Conservation (phyloP, 2,113 vertebrate genomes). For the Otus sunia region DNA sequence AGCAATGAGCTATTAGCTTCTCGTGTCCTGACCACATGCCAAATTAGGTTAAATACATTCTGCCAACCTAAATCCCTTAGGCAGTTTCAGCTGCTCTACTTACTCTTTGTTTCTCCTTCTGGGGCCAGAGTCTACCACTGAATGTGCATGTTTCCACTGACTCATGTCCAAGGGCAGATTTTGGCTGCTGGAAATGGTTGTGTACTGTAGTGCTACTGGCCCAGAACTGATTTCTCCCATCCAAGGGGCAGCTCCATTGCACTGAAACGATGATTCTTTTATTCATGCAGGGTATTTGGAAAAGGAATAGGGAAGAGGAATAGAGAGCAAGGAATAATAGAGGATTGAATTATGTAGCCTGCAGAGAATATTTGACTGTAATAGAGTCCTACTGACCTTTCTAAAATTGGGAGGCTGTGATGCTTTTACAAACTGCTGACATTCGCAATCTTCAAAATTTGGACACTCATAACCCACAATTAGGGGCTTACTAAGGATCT, state of each 20-base stretch:
- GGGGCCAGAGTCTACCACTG: constrained; percentile 2
- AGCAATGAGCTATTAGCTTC: not conserved
- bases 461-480: constrained; percentile 45
- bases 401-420: constrained; percentile 14
- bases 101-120: constrained; percentile 9
- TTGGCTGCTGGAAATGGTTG: constrained; percentile 22
- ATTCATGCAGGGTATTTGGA: not conserved
- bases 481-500: constrained; percentile 22
- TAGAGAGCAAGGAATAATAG: not conserved
- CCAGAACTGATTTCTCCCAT: constrained; percentile 30
- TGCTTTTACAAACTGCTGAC: constrained; percentile 53
- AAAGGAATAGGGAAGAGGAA: not conserved
- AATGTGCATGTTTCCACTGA: constrained; percentile 41
- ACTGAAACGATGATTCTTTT: constrained; percentile 12
- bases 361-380: constrained; percentile 20
- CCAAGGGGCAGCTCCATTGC: constrained; percentile 6
- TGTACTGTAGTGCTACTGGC: not conserved
- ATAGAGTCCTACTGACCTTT: constrained; percentile 26
- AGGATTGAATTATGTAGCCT: constrained; percentile 26
- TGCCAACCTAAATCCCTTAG: constrained; percentile 38
- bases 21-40: not conserved
- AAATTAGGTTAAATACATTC: not conserved
- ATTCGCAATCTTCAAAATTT: constrained; percentile 31
- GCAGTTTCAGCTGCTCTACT: constrained; percentile 12
- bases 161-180: constrained; percentile 3